Evolutionary conservation across 2,797 vertebrate species (phyloP), one percentile per base, ranked within the genome.

Genomic region (Catostomus latipinnis): DNA sequence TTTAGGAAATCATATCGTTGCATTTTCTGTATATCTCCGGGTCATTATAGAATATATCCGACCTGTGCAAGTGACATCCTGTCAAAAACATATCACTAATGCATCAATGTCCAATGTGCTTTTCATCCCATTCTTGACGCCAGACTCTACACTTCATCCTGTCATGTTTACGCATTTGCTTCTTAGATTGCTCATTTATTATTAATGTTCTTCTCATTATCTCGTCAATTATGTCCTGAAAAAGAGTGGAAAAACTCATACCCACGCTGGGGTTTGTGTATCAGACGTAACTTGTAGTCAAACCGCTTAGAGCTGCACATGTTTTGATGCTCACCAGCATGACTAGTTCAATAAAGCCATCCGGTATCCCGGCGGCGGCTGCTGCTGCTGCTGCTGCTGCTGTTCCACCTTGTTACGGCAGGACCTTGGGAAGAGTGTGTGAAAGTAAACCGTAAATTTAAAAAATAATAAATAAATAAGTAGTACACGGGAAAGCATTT

Each of bases 251-350:
- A 69, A n/a, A 34, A 50, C 10, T 52, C 66, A 53, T 70, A 77
- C 66, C 66, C 50, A 56, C 10, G 1, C 22, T 12, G 13, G 50
- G 16, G 48, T 62, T 11, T 22, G 58, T 6, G 49, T 45, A n/a
- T 74, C 62, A 76, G 74, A 18, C 49, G 62, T 63, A 63, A 34
- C 8, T n/a, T 76, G 74, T 16, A 57, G 54, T 6, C 6, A 10
- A 61, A 63, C 22, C 22, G 34, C 60, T 62, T 6, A 11, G 56
- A 52, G 10, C 14, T 72, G 49, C 34, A 71, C 58, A 63, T 48
- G 67, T 48, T 56, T 63, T 22, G 49, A 71, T 4, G 8, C 60
- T 63, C 50, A 43, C 43, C 69, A 48, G 12, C 68, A 71, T 65
- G 48, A 58, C 54, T 58, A 4, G 18, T 9, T 77, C 56, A 69